Evolutionary conservation across 1,140 invertebrate genomes (phyloP), one percentile per base, ranked within the genome.

Genomic region (Manduca sexta): DNA sequence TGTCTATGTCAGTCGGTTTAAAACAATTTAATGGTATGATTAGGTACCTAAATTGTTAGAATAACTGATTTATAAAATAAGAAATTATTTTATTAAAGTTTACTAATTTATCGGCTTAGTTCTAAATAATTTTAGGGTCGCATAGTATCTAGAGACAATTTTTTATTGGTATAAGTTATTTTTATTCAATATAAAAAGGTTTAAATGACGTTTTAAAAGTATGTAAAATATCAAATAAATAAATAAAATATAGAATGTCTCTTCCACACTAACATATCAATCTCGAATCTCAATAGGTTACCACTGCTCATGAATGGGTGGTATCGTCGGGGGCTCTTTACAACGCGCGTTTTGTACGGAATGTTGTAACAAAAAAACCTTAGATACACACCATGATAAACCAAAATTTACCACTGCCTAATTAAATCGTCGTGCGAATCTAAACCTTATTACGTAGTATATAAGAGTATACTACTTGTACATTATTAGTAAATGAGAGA

Each of bases 221-320:
- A n/a, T n/a, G n/a, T n/a, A n/a, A n/a, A n/a, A n/a, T n/a, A n/a
- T n/a, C n/a, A n/a, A n/a, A n/a, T n/a, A n/a, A n/a, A n/a, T n/a
- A 26, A 26, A 26, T 26, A 5, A 26, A 26, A 21, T 2, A 2
- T 2, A 26, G 4, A 1, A 26, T 39, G 31, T 34, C 46, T 43
- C 66, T 53, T 84, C 81, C 69, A 74, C 40, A 64, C 40, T 67
- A 74, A 26, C 31, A 52, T 49, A 47, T 45, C 59, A 58, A 57
- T 59, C 62, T 74, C 65, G 52, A 79, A 76, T 78, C 69, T 85
- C 76, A 82, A 85, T 85, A 83, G 79, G 81, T 85, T 74, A 85
- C 75, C 77, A 80, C 62, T 74, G 71, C 75, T 79, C 63, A 85
- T 85, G 81, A 85, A 85, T 85, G 82, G 79, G 79, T 84, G 81